Base-by-base conservation (phyloP, 2,888 invertebrate genomes). In the Eurytoma californica region DNA sequence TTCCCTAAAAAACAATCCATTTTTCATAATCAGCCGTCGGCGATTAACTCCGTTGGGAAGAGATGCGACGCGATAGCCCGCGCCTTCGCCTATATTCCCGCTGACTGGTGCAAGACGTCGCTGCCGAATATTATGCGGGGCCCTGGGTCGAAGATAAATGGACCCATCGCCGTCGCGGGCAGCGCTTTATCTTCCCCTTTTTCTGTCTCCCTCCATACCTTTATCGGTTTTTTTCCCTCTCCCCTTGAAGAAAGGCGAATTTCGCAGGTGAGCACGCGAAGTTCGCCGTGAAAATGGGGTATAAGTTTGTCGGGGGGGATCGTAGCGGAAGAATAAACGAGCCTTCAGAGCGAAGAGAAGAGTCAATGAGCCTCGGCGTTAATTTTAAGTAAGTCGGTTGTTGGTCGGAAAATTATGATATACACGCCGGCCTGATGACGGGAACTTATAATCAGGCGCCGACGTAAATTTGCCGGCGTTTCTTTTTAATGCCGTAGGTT, bases 41-140 rank as follows among this genome's bases (percentile, higher is more conserved):
- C 72, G 57, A 73, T 65, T 73, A 73, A 55, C 65, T 51, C 60
- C 20, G 63, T 13, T 13, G 55, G 20, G 61, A 63, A 75, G 60
- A 75, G 67, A 75, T 75, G 74, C 67, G 18, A 16, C 30, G 28
- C 28, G 67, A 75, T 75, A 66, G 20, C 16, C 58, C 66, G 7
- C 24, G 73, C 39, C 57, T 73, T 20, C 55, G 55, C 55, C 30
- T 16, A 68, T 30, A 72, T 72, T 72, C 30, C 13, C 55, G 65
- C 67, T 75, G 67, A 75, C 74, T 53, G 60, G 39, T 60, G 74
- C 74, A 68, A 75, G 74, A 53, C 60, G 58, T 57, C 61, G 28
- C 14, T 28, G 28, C 63, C 47, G 66, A 74, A 58, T 74, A 63
- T 63, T 63, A 74, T 66, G 66, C 73, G 61, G 73, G 53, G 20